Conservation (phyloP, 2,888 invertebrate genomes). For the Hypomecis atomaria region DNA sequence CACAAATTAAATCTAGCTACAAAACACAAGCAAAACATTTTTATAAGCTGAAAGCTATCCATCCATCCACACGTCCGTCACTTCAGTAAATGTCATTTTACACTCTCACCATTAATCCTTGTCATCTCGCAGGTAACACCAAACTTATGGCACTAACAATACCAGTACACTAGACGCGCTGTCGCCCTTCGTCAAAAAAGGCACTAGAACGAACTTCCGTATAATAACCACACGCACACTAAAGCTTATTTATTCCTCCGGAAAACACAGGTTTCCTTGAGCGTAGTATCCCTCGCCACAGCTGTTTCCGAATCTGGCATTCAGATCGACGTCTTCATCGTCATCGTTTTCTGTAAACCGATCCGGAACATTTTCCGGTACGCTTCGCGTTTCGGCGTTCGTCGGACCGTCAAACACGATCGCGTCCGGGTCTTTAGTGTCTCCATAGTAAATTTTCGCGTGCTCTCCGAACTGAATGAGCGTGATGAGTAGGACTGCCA, state of each 20-base stretch:
- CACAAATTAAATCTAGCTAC: not conserved
- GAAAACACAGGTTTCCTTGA: constrained; percentile 43
- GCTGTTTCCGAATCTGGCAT: constrained; percentile 46
- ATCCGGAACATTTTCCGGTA: constrained; percentile 24
- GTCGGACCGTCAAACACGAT: constrained; percentile 69
- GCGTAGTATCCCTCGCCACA: constrained; percentile 21
- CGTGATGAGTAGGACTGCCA: constrained; percentile 29
- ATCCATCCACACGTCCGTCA: not conserved
- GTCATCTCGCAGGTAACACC: constrained; percentile 24
- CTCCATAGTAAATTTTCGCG: constrained; percentile 52
- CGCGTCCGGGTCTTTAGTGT: constrained; percentile 53
- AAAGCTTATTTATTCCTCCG: constrained; percentile 42
- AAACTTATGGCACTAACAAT: constrained; percentile 26
- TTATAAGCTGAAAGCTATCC: not conserved
- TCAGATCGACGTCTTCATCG: constrained; percentile 47
- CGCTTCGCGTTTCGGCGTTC: constrained; percentile 50
- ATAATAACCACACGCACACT: not conserved
- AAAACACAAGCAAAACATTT: not conserved
- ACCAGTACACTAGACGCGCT: constrained; percentile 19
- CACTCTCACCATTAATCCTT: constrained; percentile 22
- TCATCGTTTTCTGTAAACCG: constrained; percentile 43
- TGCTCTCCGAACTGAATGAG: constrained; percentile 34
- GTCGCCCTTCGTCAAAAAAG: constrained; percentile 29
- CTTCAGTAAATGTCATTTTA: constrained; percentile 6
- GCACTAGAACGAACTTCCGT: constrained; percentile 17